Conservation (phyloP, 1,140 invertebrate species). For the Bursaphelenchus mucronatus region DNA sequence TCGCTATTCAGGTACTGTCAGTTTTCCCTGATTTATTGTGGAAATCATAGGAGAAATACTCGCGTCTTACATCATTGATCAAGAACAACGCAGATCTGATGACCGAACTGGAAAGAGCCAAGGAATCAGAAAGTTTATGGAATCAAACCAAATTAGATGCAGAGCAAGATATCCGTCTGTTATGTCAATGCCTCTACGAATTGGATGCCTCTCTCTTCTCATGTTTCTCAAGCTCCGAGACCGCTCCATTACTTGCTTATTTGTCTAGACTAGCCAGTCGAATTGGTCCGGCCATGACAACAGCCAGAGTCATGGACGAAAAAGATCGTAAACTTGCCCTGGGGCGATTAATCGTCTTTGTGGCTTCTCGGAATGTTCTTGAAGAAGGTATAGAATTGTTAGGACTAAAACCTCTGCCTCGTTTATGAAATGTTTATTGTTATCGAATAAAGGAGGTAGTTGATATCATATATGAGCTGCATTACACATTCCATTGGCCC, state of each 20-base stretch:
- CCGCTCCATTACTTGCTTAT: slow-evolving; percentile 12
- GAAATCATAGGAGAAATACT: slow-evolving; percentile 16
- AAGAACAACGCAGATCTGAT: slow-evolving; percentile 12
- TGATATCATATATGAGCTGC: too few relatives aligned
- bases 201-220: slow-evolving; percentile 21
- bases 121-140: slow-evolving; percentile 7
- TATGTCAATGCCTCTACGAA: slow-evolving; percentile 19
- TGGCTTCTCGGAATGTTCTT: slow-evolving; percentile 16
- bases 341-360: slow-evolving; percentile 12
- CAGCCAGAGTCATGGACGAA: slow-evolving; percentile 13
- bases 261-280: slow-evolving; percentile 7
- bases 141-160: slow-evolving; percentile 1
- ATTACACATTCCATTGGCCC: background rate
- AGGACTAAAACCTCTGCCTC: slow-evolving; percentile 14
- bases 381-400: slow-evolving; percentile 10
- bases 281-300: slow-evolving; percentile 19
- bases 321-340: slow-evolving; percentile 11
- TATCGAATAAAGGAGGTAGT: background rate
- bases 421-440: slow-evolving; percentile 9
- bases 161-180: background rate
- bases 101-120: background rate
- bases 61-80: slow-evolving; percentile 10
- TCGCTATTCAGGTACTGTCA: slow-evolving; percentile 3
- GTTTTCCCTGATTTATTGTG: background rate
- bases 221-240: slow-evolving; percentile 4